These are phyloP conservation scores for Pseudomugil tenellus DNA, from an alignment of 2,797 vertebrate species.

Conservation along the genomic window DNA sequence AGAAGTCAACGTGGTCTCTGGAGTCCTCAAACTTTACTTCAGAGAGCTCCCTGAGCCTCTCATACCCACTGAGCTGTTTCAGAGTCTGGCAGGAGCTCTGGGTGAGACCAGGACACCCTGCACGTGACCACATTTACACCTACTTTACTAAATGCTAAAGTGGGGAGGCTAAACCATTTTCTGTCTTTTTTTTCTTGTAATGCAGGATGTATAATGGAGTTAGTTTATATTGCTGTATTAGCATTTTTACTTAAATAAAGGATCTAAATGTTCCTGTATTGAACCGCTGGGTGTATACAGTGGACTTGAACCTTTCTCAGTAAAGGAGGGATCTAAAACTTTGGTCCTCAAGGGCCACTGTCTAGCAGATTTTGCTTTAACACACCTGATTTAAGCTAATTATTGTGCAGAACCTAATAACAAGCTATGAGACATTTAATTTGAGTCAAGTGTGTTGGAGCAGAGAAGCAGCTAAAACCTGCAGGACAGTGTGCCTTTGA, in stretches of 20 bases:
- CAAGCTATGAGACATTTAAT: too few relatives aligned
- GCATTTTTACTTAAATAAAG: neutral
- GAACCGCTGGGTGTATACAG: neutral
- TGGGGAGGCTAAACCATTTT: too few relatives aligned
- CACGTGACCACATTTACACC: neutral
- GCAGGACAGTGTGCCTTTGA: neutral
- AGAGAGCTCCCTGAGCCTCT: constrained; percentile 82
- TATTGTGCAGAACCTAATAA: neutral
- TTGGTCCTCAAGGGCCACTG: neutral
- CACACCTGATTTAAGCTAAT: too few relatives aligned
- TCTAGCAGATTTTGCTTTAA: too few relatives aligned
- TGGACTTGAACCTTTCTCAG: neutral
- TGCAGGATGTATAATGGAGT: neutral
- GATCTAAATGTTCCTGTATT: neutral
- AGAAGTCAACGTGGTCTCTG: constrained; percentile 80
- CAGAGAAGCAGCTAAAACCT: neutral
- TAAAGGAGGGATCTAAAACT: neutral
- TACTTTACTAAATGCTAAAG: too few relatives aligned
- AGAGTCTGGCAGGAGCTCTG: constrained; percentile 64
- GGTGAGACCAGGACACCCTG: constrained; percentile 54
- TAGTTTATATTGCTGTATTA: neutral
- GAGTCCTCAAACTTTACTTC: constrained; percentile 82
- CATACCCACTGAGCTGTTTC: constrained; percentile 74
- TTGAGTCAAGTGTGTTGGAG: too few relatives aligned
- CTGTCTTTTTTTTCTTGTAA: neutral